Conservation (phyloP, 1,140 invertebrate species). For the Drosophila santomea region DNA sequence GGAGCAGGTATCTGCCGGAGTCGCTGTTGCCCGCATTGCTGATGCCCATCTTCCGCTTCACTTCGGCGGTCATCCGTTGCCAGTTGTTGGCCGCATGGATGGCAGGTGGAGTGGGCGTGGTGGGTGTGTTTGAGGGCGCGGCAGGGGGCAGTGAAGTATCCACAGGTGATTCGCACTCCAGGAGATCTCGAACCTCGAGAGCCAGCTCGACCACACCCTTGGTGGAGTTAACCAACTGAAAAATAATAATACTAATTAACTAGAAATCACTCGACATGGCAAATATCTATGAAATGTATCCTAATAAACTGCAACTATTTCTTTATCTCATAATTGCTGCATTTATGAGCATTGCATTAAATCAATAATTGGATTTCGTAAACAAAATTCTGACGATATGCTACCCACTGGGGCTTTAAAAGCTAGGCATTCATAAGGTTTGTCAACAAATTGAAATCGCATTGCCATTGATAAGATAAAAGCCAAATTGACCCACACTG, state of each 20-base stretch:
- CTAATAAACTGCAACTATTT: neutral
- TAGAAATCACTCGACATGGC: neutral
- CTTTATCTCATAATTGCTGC: neutral
- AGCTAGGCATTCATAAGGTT: conserved; percentile 5
- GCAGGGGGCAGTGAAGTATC: neutral
- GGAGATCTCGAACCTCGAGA: conserved; percentile 71
- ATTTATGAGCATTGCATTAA: neutral
- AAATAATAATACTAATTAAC: neutral
- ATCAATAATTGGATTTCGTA: conserved; percentile 27
- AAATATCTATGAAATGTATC: too few species aligned
- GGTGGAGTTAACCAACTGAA: conserved; percentile 68
- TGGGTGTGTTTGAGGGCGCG: conserved; percentile 7
- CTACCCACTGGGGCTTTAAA: conserved; percentile 26
- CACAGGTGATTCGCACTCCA: conserved; percentile 18
- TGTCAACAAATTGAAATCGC: conserved; percentile 45
- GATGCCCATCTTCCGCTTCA: conserved; percentile 79
- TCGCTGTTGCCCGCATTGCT: conserved; percentile 52
- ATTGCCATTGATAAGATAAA: conserved; percentile 33
- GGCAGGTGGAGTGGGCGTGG: neutral
- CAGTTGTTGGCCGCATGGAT: conserved; percentile 54
- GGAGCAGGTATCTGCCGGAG: conserved; percentile 48
- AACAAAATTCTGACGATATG: conserved; percentile 9
- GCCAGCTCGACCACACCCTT: conserved; percentile 77
- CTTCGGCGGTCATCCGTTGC: conserved; percentile 70
- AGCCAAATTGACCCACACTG: conserved; percentile 28